Conservation (phyloP, 2,113 vertebrate genomes). For the Nothobranchius kuhntae region DNA sequence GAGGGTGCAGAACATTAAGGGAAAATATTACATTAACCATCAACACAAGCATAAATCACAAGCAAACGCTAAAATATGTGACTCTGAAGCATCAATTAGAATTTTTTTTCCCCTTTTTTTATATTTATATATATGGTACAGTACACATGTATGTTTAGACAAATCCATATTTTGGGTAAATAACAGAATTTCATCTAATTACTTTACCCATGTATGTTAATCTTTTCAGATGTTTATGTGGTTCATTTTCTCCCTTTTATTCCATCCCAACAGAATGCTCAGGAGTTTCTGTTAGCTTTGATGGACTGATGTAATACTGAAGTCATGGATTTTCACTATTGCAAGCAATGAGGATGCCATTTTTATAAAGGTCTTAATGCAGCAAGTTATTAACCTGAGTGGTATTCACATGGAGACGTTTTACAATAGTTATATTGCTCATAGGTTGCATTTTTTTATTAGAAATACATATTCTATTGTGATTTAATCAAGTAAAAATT, state of each 20-base stretch:
- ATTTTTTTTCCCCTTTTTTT: background rate
- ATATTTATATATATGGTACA: background rate
- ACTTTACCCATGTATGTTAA: constrained; percentile 52
- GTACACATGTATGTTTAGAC: constrained; percentile 35
- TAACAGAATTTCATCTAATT: constrained; percentile 44
- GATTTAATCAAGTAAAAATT: constrained; percentile 41
- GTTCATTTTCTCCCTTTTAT: background rate
- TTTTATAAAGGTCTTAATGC: constrained; percentile 16
- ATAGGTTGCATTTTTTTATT: constrained; percentile 40
- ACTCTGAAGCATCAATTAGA: background rate
- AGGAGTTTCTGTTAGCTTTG: constrained; percentile 36
- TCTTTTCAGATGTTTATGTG: constrained; percentile 34
- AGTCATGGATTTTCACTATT: constrained; percentile 23
- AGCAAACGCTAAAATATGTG: background rate
- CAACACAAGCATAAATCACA: background rate
- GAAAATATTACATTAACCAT: no score
- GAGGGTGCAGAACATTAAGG: no score
- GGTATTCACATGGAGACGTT: constrained; percentile 27
- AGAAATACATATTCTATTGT: constrained; percentile 27
- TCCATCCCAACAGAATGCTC: constrained; percentile 40
- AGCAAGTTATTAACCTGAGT: constrained; percentile 20
- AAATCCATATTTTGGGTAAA: constrained; percentile 29
- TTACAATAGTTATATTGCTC: constrained; percentile 33
- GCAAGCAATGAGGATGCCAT: constrained; percentile 12
- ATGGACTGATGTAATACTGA: constrained; percentile 23